These are phyloP conservation scores for Vanessa tameamea DNA, from an alignment of 1,140 invertebrate species.

Conservation along the genomic window DNA sequence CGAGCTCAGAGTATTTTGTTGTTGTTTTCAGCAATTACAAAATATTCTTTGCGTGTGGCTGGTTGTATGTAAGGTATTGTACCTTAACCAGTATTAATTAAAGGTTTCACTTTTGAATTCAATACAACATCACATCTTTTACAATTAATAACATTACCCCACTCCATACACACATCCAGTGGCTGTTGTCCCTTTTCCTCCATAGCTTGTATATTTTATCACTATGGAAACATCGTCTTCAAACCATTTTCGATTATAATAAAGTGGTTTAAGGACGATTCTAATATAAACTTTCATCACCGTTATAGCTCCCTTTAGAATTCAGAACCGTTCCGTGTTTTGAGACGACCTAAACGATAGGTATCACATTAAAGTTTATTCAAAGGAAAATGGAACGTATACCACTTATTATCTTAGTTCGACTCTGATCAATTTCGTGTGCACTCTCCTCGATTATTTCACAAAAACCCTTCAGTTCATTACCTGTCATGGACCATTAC, in stretches of 20 bases:
- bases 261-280: constrained; percentile 36
- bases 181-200: constrained; percentile 54
- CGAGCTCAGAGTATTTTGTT: constrained; percentile 72
- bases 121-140: constrained; percentile 73
- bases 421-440: constrained; percentile 49
- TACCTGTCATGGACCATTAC: constrained; percentile 62
- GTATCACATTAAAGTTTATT: constrained; percentile 19
- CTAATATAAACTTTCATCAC: constrained; percentile 19
- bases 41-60: constrained; percentile 90
- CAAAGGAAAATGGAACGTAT: constrained; percentile 45
- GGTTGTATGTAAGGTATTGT: constrained; percentile 89
- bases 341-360: constrained; percentile 23
- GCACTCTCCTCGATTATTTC: constrained; percentile 56
- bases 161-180: constrained; percentile 54
- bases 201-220: constrained; percentile 39
- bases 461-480: constrained; percentile 56
- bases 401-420: constrained; percentile 34
- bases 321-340: constrained; percentile 14
- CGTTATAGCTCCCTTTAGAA: constrained; percentile 20
- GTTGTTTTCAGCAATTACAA: constrained; percentile 86
- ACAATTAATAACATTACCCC: constrained; percentile 69
- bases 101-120: constrained; percentile 73
- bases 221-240: constrained; percentile 43
- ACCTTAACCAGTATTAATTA: constrained; percentile 67
- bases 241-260: constrained; percentile 29